Conservation (phyloP, 2,888 invertebrate species). For the Hypena proboscidalis region DNA sequence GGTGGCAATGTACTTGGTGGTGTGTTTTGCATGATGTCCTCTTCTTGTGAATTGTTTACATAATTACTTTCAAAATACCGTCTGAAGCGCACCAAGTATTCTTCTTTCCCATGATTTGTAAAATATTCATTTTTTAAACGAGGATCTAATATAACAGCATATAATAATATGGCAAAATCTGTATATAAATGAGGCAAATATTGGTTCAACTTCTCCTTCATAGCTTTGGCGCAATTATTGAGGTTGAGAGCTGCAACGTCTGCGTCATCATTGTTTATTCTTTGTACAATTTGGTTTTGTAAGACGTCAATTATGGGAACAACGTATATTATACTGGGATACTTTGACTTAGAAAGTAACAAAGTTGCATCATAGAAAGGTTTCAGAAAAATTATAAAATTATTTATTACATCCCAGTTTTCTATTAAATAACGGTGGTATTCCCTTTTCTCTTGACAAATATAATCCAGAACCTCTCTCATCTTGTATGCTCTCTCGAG, state of each 20-base stretch:
- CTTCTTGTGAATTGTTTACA: background rate
- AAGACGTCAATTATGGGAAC: slow-evolving; percentile 8
- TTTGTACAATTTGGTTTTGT: background rate
- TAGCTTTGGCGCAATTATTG: slow-evolving; percentile 1
- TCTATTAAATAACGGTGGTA: slow-evolving; percentile 3
- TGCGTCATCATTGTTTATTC: background rate
- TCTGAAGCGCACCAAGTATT: background rate
- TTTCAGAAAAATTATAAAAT: slow-evolving; percentile 9
- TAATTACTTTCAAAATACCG: background rate
- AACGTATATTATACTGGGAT: slow-evolving; percentile 12
- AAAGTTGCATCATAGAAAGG: slow-evolving; percentile 13
- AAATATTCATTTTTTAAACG: slow-evolving; percentile 11
- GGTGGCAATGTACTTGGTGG: too few species aligned
- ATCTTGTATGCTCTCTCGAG: slow-evolving; percentile 9
- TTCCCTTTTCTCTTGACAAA: slow-evolving; percentile 4
- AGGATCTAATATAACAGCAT: slow-evolving; percentile 6
- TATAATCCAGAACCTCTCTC: slow-evolving; percentile 3
- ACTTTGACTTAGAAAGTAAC: slow-evolving; percentile 14
- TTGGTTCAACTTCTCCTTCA: slow-evolving; percentile 7
- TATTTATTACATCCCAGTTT: slow-evolving; percentile 3
- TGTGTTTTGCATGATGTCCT: background rate
- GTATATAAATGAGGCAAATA: slow-evolving; percentile 4
- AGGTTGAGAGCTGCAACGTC: too few species aligned
- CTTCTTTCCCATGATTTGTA: background rate
- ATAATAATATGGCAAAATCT: slow-evolving; percentile 2